Conservation (phyloP, 37 sponge, comb jelly and placozoan genomes). For the Cliona cf. orientalis region DNA sequence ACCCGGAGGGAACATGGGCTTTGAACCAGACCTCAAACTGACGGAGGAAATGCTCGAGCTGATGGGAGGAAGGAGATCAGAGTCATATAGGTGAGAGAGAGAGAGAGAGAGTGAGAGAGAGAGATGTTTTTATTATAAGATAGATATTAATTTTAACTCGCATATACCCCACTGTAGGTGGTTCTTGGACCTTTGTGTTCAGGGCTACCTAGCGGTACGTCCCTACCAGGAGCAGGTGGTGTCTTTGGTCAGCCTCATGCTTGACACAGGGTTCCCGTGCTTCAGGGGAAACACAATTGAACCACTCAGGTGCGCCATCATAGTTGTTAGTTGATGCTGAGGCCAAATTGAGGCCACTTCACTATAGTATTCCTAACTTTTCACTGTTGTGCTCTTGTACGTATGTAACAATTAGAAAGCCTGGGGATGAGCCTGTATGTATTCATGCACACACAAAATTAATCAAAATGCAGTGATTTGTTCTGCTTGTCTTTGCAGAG, state of each 20-base stretch:
- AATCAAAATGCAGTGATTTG: too few species aligned
- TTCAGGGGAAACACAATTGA: conserved; percentile 94
- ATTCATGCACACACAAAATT: too few species aligned
- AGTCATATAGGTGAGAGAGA: conserved; percentile 55
- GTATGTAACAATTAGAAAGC: too few species aligned
- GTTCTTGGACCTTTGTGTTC: conserved; percentile 90
- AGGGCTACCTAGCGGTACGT: conserved; percentile 91
- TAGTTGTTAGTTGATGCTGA: not conserved
- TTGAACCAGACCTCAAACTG: conserved; percentile 96
- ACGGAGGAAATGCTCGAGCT: conserved; percentile 96
- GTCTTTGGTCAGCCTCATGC: conserved; percentile 92
- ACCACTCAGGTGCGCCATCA: conserved; percentile 55
- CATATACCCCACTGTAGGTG: conserved; percentile 46
- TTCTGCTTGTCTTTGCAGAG: conserved; percentile 31
- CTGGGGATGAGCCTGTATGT: too few species aligned
- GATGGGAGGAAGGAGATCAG: conserved; percentile 94
- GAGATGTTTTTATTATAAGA: not conserved
- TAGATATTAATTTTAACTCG: too few species aligned
- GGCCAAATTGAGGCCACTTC: too few species aligned
- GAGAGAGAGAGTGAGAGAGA: not conserved
- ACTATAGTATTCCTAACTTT: too few species aligned
- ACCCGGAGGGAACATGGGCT: conserved; percentile 98
- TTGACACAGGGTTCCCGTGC: conserved; percentile 96
- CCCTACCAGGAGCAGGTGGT: conserved; percentile 91
- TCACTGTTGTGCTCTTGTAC: too few species aligned